Evolutionary conservation across 2,888 invertebrate species (phyloP), one percentile per base, ranked within the genome.

Genomic region (Harpalus rufipes): DNA sequence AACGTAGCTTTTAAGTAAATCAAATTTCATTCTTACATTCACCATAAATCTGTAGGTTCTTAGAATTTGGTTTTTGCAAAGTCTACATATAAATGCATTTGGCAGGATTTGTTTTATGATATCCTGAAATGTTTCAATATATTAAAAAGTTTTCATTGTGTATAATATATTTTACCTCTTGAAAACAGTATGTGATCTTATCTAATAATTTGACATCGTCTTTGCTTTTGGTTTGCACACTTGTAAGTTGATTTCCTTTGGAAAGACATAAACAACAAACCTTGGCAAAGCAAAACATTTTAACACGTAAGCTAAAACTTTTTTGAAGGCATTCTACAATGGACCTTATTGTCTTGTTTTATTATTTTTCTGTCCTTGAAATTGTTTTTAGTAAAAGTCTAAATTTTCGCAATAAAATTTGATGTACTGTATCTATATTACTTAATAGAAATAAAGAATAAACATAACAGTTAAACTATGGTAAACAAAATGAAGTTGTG

Each of bases 211-310:
- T 39, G 1, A 65, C 12, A n/a, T 65, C 32, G 12, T 65, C 32
- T 25, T 39, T 32, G 10, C 10, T 44, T 21, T 21, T 21, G 21
- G 21, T 21, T 21, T 21, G 21, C 21, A 21, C 21, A 21, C 21
- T 21, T 21, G 3, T 21, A 21, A 21, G 21, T 21, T 1, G 7
- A 32, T 65, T 7, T 65, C 2, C 4, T 65, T 65, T n/a, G 44
- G 44, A 65, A 4, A 65, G 4, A 7, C 39, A 32, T 25, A 65
- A 12, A n/a, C 65, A 65, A 32, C 65, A 65, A 25, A 65, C 12
- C 25, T n/a, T 65, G 4, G 65, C 39, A 32, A 65, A 65, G 65
- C 65, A 65, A 65, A 25, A 65, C 65, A 65, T 65, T 39, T 32
- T 65, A 4, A 21, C 44, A 44, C 44, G 21, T 21, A 21, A 1